Evolutionary conservation across 2,113 vertebrate genomes (phyloP), one percentile per base, ranked within the genome.

Genomic region (Sinocyclocheilus rhinocerous): DNA sequence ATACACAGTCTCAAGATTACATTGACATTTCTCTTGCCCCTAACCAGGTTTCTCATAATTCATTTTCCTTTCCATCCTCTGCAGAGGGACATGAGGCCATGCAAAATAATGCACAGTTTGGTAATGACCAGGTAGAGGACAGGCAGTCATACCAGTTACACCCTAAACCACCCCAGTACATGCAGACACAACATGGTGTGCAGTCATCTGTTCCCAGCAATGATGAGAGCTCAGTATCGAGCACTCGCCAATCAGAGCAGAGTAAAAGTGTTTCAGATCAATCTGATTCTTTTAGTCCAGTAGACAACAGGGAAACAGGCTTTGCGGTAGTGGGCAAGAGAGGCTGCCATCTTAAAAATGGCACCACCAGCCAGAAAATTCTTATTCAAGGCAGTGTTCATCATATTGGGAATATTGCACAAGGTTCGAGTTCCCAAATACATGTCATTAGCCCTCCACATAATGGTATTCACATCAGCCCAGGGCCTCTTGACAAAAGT

Each of bases 401-500:
- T 73, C 93, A 96, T 84, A 90, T 95, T 87, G 96, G 96, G 94
- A 95, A 92, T 84, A 92, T 95, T 93, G 91, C 96, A 92, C 95
- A 96, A 9, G 91, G 88, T 83, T 91, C 96, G 83, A 91, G 94
- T 85, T 93, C 96, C 86, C 96, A 96, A 93, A 94, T 97, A 93
- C 96, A 96, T 93, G 97, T 97, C 84, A 93, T 91, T 87, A 92
- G 92, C 18, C 92, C 95, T 12, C 61, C 93, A 72, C 77, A 91
- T 9, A 93, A 91, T 63, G 90, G 89, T 88, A 45, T 91, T 85
- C 91, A 94, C 77, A 61, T 93, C 76, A 93, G 93, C 83, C 88
- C 96, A 0, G 91, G 93, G 89, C 89, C 95, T 81, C 96, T 96
- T 75, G 97, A 98, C 88, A 94, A 96, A 65, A 95, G 90, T 91